Percentiles rank a stretch among this genome's conserved stretches.
Evolutionary conservation across 2,113 vertebrate species (phyloP).

Genomic region (Triplophysa tibetana): DNA sequence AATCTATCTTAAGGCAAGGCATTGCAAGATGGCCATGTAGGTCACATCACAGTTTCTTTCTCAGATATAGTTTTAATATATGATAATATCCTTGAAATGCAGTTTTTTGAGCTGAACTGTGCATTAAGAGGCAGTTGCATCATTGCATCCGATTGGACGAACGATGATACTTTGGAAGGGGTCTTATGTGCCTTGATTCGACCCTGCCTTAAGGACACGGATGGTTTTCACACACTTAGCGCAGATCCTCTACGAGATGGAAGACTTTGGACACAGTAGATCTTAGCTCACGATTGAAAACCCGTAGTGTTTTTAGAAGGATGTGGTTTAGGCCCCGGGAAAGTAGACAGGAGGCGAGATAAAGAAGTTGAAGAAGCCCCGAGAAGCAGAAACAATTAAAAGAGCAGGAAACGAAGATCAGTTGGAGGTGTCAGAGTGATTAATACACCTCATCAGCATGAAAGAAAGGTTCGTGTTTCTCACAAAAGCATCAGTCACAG

Average conservation of each 20-base stretch:
- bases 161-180: no score
- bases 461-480: conserved; percentile 25
- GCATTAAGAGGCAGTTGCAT: no score
- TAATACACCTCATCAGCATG: conserved; percentile 60
- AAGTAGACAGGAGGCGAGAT: conserved; percentile 61
- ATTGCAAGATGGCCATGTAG: no score
- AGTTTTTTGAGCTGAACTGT: no score
- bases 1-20: not conserved
- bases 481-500: conserved; percentile 35
- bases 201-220: not conserved
- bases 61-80: no score
- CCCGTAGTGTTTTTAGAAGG: conserved; percentile 56
- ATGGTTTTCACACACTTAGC: not conserved
- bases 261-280: conserved; percentile 41
- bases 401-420: conserved; percentile 71
- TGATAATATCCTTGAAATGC: no score
- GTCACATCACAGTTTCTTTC: no score
- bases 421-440: conserved; percentile 65
- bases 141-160: no score
- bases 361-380: conserved; percentile 67
- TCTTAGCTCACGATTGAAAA: conserved; percentile 66
- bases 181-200: no score
- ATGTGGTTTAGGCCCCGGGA: conserved; percentile 57
- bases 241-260: conserved; percentile 23
- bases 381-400: conserved; percentile 73